Evolutionary conservation across 2,113 vertebrate species (phyloP).

Genomic region (Illadopsis cleaveri): DNA sequence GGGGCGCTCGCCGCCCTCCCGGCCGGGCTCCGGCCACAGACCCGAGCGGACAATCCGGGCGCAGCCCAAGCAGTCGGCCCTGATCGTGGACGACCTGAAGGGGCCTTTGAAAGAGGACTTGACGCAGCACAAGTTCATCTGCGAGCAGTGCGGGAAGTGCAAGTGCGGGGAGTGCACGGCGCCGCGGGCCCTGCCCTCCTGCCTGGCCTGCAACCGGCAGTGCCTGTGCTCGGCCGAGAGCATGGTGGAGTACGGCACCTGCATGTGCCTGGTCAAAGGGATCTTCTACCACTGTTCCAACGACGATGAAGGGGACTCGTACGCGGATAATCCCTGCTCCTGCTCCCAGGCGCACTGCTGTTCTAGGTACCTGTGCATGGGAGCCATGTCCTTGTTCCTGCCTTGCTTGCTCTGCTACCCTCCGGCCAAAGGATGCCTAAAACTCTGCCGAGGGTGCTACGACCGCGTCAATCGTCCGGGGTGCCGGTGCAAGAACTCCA

Average conservation of each 20-base stretch:
- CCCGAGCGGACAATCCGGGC: conserved; percentile 81
- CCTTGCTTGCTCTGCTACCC: conserved; percentile 97
- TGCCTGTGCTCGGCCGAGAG: conserved; percentile 94
- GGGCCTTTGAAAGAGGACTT: conserved; percentile 82
- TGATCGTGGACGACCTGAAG: conserved; percentile 83
- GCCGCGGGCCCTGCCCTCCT: conserved; percentile 88
- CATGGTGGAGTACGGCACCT: conserved; percentile 93
- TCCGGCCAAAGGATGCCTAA: conserved; percentile 90
- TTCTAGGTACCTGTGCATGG: conserved; percentile 96
- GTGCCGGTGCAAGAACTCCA: conserved; percentile 97
- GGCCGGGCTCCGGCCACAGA: conserved; percentile 71
- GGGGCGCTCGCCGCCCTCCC: conserved; percentile 79
- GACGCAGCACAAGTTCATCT: conserved; percentile 90
- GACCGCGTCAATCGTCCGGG: conserved; percentile 90
- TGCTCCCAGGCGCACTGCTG: conserved; percentile 93
- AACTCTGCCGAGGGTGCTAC: conserved; percentile 88
- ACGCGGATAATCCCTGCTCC: conserved; percentile 94
- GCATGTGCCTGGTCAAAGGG: conserved; percentile 97
- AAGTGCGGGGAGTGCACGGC: conserved; percentile 93
- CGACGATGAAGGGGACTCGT: conserved; percentile 93
- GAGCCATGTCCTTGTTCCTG: conserved; percentile 87
- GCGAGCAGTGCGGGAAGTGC: conserved; percentile 93
- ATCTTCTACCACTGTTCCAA: conserved; percentile 98
- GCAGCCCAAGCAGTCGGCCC: conserved; percentile 86
- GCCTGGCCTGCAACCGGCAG: conserved; percentile 90